phyloP scores from a whole-genome alignment of 2,888 invertebrate genomes.

The Taenaris catops region DNA sequence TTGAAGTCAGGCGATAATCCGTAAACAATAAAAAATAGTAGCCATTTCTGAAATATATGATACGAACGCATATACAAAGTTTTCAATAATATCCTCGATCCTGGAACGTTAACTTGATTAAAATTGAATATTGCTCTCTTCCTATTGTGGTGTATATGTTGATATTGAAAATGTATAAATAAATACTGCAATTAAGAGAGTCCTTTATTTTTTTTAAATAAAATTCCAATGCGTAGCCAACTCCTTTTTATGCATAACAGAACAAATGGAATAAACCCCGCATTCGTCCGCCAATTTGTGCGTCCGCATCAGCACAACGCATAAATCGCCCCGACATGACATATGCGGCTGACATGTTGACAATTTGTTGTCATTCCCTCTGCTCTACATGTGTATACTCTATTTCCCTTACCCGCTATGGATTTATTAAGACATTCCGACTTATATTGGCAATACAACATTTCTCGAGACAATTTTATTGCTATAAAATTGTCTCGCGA shows the following conservation, averaged over 20 bases:
- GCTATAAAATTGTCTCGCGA: conserved; percentile 18
- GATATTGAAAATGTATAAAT: too few relatives aligned
- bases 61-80: too few relatives aligned
- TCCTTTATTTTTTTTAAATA: too few relatives aligned
- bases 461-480: conserved; percentile 20
- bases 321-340: conserved; percentile 68
- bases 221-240: conserved; percentile 12
- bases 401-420: conserved; percentile 6
- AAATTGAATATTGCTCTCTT: too few relatives aligned
- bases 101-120: too few relatives aligned
- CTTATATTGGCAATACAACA: conserved; percentile 18
- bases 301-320: conserved; percentile 53
- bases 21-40: too few relatives aligned
- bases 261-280: conserved; percentile 44
- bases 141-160: too few relatives aligned
- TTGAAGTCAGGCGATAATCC: too few relatives aligned
- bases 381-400: background rate
- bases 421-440: conserved; percentile 24
- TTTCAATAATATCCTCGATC: too few relatives aligned
- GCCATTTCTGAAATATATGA: too few relatives aligned
- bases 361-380: conserved; percentile 47
- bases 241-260: conserved; percentile 45
- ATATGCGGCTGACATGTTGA: conserved; percentile 72
- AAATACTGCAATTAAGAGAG: too few relatives aligned
- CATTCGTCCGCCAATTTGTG: conserved; percentile 67